These are phyloP conservation scores for Matsumyia berberina DNA, from an alignment of 2,888 invertebrate species.

Conservation along the genomic window DNA sequence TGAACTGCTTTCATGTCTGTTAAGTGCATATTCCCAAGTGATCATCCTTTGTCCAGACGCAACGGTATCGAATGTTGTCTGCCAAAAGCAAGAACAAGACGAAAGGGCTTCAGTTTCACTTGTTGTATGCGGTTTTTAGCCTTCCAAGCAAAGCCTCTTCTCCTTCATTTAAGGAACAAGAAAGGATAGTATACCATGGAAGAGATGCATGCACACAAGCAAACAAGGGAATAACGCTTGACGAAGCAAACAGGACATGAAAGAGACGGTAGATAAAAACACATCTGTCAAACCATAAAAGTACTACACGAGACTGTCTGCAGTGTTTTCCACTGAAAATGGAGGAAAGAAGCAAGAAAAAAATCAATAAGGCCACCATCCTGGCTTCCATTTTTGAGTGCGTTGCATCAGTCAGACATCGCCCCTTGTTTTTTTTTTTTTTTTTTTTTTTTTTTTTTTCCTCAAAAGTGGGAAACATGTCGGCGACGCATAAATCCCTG, in stretches of 20 bases:
- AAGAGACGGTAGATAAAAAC: constrained; percentile 29
- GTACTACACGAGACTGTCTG: constrained; percentile 1
- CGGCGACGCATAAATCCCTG: constrained; percentile 12
- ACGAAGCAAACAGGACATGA: constrained; percentile 27
- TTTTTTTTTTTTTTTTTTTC: background rate
- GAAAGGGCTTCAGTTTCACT: constrained; percentile 36
- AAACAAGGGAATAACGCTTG: constrained; percentile 38
- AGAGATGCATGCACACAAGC: background rate
- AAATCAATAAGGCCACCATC: constrained; percentile 38
- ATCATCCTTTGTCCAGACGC: constrained; percentile 33
- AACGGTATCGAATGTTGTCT: constrained; percentile 51
- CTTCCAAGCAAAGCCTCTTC: background rate
- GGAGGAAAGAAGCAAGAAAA: background rate
- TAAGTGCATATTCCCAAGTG: background rate
- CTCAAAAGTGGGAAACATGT: constrained; percentile 9
- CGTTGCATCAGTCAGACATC: constrained; percentile 7
- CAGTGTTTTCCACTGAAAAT: constrained; percentile 20
- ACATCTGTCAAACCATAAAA: constrained; percentile 50
- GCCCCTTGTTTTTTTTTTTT: background rate
- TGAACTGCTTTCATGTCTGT: constrained; percentile 11
- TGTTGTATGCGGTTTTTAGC: constrained; percentile 31
- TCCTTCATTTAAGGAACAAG: constrained; percentile 7
- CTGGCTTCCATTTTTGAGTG: constrained; percentile 23
- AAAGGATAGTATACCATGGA: background rate
- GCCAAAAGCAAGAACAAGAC: constrained; percentile 18